Evolutionary conservation across 2,113 vertebrate genomes (phyloP).

Genomic region (Gymnocephalus cernua): DNA sequence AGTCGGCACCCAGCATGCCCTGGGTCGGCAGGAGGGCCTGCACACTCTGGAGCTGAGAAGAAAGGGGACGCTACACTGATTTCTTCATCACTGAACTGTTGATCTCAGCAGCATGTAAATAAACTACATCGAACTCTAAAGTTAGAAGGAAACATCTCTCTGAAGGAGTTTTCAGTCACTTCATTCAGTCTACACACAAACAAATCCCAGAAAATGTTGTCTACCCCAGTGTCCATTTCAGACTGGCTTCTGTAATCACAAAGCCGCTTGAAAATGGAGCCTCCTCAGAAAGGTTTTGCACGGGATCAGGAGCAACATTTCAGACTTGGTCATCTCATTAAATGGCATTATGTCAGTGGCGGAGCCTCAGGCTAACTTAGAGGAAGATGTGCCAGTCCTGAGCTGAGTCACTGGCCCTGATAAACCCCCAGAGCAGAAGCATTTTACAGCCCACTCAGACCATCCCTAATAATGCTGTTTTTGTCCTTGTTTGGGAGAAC

Average conservation of each 20-base stretch:
- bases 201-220: slow-evolving; percentile 8
- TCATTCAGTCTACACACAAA: background rate
- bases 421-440: slow-evolving; percentile 18
- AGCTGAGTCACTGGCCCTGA: slow-evolving; percentile 47
- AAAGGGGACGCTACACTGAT: slow-evolving; percentile 85
- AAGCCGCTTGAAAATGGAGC: slow-evolving; percentile 26
- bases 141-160: background rate
- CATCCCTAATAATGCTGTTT: slow-evolving; percentile 28
- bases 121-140: slow-evolving; percentile 6
- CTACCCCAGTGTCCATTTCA: background rate
- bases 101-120: slow-evolving; percentile 5
- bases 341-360: slow-evolving; percentile 44
- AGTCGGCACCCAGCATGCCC: slow-evolving; percentile 89
- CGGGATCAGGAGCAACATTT: slow-evolving; percentile 33
- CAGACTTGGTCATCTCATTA: slow-evolving; percentile 50
- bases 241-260: background rate
- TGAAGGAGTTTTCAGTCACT: background rate
- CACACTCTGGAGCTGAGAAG: slow-evolving; percentile 87
- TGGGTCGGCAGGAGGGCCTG: slow-evolving; percentile 89
- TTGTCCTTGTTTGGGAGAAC: slow-evolving; percentile 9
- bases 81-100: background rate
- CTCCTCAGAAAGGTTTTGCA: slow-evolving; percentile 8
- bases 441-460: slow-evolving; percentile 48
- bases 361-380: slow-evolving; percentile 20
- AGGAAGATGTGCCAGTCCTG: slow-evolving; percentile 38